A percentile compares a stretch with the other conserved stretches of the same genome.
Evolutionary conservation across 37 sponge, comb jelly and placozoan species (phyloP).

Genomic region (Geodia barretti): DNA sequence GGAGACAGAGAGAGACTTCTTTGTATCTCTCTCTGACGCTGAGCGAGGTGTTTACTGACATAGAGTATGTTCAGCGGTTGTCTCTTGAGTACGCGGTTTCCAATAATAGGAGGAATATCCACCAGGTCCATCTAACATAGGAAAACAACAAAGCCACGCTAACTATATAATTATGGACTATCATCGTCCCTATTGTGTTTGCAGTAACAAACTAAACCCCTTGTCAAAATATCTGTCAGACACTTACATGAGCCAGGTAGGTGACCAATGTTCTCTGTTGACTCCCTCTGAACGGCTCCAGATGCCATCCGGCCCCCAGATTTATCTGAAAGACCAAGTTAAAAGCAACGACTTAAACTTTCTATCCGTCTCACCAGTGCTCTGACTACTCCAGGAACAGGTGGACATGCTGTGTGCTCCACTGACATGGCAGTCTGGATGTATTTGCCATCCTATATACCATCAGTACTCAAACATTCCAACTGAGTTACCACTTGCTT

Average conservation of each 20-base stretch:
- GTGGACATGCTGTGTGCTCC: slow-evolving; percentile 46
- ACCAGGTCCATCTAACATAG: slow-evolving; percentile 24
- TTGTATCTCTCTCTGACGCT: not conserved
- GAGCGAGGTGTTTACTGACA: slow-evolving; percentile 14
- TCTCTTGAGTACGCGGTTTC: slow-evolving; percentile 20
- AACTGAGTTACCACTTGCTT: not conserved
- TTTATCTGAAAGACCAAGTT: slow-evolving; percentile 11
- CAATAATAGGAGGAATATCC: slow-evolving; percentile 23
- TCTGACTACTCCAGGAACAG: slow-evolving; percentile 29
- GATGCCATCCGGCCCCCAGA: slow-evolving; percentile 67
- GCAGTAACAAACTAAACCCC: not conserved
- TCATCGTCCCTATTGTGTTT: not conserved
- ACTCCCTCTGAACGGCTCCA: slow-evolving; percentile 58
- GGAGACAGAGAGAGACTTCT: too few relatives aligned
- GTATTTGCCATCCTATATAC: slow-evolving; percentile 54
- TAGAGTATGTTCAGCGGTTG: slow-evolving; percentile 47
- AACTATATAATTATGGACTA: too few relatives aligned
- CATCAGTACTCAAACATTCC: not conserved
- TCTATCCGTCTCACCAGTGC: slow-evolving; percentile 25
- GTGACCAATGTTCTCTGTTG: slow-evolving; percentile 41
- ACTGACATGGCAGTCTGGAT: slow-evolving; percentile 61
- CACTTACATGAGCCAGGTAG: slow-evolving; percentile 59
- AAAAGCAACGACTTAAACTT: not conserved
- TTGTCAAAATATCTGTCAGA: not conserved
- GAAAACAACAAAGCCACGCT: too few relatives aligned